Conservation (phyloP, 2,888 invertebrate genomes). For the Pollenia angustigena region DNA sequence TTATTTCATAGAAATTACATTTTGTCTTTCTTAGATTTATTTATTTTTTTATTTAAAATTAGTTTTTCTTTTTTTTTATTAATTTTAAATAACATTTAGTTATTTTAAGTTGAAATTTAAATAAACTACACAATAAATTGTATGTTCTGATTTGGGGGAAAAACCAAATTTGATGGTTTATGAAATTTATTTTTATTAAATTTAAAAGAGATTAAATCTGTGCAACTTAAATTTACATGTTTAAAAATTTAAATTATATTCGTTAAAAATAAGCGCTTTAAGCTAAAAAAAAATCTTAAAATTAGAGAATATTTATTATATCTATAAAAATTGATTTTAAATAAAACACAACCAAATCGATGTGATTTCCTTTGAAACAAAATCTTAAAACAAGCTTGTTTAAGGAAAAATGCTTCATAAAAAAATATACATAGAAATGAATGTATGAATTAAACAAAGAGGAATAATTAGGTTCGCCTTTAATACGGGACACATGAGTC, state of each 20-base stretch:
- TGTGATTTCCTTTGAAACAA: conserved; percentile 76
- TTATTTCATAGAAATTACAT: conserved; percentile 81
- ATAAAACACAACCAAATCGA: conserved; percentile 83
- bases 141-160: background rate
- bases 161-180: conserved; percentile 19
- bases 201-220: conserved; percentile 37
- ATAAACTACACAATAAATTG: conserved; percentile 42
- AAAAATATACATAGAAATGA: background rate
- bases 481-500: no score
- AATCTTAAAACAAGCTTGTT: background rate
- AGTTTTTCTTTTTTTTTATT: conserved; percentile 32
- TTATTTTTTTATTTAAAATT: conserved; percentile 58
- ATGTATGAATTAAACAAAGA: no score
- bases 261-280: conserved; percentile 37
- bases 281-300: conserved; percentile 53
- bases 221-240: conserved; percentile 42
- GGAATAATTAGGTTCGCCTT: no score
- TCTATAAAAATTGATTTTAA: conserved; percentile 73
- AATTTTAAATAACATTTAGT: conserved; percentile 49
- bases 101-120: conserved; percentile 67
- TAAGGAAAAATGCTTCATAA: background rate
- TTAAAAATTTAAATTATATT: conserved; percentile 7
- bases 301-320: conserved; percentile 1
- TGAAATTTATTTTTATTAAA: background rate
- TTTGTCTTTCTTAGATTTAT: conserved; percentile 69